phyloP scores from a whole-genome alignment of 2,797 vertebrate genomes.

The Dallia pectoralis region DNA sequence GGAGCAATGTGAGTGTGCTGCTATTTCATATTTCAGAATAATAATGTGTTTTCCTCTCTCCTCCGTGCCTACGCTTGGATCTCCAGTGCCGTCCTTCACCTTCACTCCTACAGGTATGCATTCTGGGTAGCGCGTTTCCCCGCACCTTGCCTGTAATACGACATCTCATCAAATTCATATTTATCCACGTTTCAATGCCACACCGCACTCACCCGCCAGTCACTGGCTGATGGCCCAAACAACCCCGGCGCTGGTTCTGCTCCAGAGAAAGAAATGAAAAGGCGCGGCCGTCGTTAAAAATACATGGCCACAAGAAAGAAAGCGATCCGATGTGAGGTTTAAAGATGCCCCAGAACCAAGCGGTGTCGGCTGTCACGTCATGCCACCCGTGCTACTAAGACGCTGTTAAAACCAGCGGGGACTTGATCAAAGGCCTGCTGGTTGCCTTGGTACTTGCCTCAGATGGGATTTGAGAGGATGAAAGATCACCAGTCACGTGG shows the following conservation, averaged over 20 bases:
- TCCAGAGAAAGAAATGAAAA: constrained; percentile 19
- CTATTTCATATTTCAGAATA: not conserved
- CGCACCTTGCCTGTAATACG: not conserved
- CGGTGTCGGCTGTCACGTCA: not conserved
- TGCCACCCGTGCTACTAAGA: constrained; percentile 22
- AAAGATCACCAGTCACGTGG: constrained; percentile 40
- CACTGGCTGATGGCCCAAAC: not conserved
- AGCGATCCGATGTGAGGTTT: not conserved
- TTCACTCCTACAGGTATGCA: constrained; percentile 98
- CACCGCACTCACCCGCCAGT: not conserved
- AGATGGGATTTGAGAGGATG: constrained; percentile 48
- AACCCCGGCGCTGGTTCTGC: not conserved
- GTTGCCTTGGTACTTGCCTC: constrained; percentile 24
- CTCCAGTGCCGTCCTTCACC: constrained; percentile 98
- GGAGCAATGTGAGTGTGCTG: not conserved
- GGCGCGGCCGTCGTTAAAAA: constrained; percentile 5
- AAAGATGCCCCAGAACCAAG: constrained; percentile 5
- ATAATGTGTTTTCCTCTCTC: not conserved
- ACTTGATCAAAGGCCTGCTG: constrained; percentile 61
- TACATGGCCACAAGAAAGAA: constrained; percentile 2
- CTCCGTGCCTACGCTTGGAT: constrained; percentile 75
- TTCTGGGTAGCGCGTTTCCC: not conserved
- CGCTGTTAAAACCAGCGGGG: constrained; percentile 43
- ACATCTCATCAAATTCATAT: not conserved
- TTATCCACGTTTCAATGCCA: not conserved